A percentile compares a stretch with the other conserved stretches of the same genome.
phyloP scores from a whole-genome alignment of 2,113 vertebrate species.

The Oncorhynchus mykiss region DNA sequence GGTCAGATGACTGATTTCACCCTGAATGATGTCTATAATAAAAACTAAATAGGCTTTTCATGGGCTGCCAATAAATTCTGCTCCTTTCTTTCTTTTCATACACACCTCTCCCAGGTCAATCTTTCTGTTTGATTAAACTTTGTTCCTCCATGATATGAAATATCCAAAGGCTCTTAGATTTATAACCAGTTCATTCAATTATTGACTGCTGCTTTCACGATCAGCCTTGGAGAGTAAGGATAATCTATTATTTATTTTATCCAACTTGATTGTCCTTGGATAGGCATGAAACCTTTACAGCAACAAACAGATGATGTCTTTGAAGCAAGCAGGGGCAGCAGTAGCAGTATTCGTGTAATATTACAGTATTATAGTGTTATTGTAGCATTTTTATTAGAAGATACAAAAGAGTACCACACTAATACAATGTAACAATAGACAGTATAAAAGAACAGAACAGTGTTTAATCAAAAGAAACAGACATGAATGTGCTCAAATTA shows the following conservation, averaged over 20 bases:
- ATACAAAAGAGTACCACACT: too few species aligned
- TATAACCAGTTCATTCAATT: conserved; percentile 59
- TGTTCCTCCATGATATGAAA: conserved; percentile 59
- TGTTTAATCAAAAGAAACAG: too few species aligned
- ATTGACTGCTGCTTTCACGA: conserved; percentile 48
- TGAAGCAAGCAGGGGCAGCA: conserved; percentile 21
- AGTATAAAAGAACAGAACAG: too few species aligned
- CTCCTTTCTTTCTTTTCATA: conserved; percentile 28
- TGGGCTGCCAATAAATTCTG: conserved; percentile 64
- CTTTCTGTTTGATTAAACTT: conserved; percentile 72
- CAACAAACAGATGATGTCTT: conserved; percentile 49
- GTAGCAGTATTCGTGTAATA: too few species aligned
- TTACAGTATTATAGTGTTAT: too few species aligned
- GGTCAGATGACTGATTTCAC: conserved; percentile 63
- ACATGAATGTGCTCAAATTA: too few species aligned
- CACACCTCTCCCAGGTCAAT: conserved; percentile 51
- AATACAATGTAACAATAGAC: too few species aligned
- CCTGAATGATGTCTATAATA: conserved; percentile 55
- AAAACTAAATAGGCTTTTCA: conserved; percentile 53
- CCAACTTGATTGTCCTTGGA: neutral
- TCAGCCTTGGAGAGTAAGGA: conserved; percentile 13
- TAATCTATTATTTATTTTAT: neutral
- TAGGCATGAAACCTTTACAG: neutral
- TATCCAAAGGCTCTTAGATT: conserved; percentile 64
- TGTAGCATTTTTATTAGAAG: too few species aligned